Evolutionary conservation across 53 echinoderm and acorn worm species (phyloP).

Genomic region (Arbacia lixula): DNA sequence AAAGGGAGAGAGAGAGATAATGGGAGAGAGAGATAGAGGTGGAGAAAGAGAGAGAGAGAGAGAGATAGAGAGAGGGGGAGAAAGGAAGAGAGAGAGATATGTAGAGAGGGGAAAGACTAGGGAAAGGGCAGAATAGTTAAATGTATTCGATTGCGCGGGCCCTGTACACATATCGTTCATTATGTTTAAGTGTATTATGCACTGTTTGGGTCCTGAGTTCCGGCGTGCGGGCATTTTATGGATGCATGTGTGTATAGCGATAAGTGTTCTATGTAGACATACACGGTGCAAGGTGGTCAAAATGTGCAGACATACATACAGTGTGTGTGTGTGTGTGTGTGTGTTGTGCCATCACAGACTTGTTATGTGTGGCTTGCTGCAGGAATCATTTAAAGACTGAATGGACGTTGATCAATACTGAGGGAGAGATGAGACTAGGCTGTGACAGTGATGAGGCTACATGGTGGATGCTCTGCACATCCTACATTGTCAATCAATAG

Average conservation of each 20-base stretch:
- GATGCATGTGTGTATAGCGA: constrained; percentile 18
- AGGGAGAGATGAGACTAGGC: too few species aligned
- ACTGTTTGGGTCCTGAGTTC: constrained; percentile 39
- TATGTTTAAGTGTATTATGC: constrained; percentile 51
- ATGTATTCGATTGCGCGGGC: constrained; percentile 26
- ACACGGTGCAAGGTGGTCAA: background rate
- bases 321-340: too few species aligned
- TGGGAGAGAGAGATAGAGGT: background rate
- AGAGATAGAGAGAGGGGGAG: background rate
- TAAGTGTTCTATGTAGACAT: constrained; percentile 11
- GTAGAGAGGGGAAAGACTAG: background rate
- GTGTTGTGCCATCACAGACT: too few species aligned
- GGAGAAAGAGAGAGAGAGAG: background rate
- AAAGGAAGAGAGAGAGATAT: background rate
- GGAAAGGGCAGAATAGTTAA: constrained; percentile 6
- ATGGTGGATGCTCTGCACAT: too few species aligned
- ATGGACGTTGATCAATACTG: too few species aligned
- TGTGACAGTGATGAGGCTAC: too few species aligned
- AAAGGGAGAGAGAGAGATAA: background rate
- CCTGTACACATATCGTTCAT: constrained; percentile 34
- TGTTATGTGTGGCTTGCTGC: too few species aligned
- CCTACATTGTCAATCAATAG: too few species aligned
- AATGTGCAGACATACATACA: background rate
- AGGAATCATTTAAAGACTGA: too few species aligned
- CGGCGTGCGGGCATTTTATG: constrained; percentile 28